Base-by-base conservation (phyloP, 2,797 vertebrate species). In the Nasua narica region DNA sequence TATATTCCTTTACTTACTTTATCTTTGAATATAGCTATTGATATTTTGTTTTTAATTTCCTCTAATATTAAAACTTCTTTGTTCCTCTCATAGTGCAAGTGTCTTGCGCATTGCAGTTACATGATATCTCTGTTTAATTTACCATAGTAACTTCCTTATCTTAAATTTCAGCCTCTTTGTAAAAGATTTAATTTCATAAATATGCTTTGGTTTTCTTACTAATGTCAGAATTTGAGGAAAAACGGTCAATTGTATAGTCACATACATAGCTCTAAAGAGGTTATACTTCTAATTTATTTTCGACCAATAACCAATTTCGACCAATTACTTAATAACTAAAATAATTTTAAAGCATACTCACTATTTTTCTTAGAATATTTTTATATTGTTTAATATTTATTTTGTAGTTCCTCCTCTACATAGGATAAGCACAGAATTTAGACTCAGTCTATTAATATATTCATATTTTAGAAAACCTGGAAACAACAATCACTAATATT, bases 151-250 rank as follows among this genome's bases (percentile, higher is more conserved):
- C 7, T 40, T 35, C 21, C 65, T 93, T 93, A 89, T 56, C 67
- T 70, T 94, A 94, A 84, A 87, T 83, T 96, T 95, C 93, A 95
- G 70, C 52, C 87, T 86, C 29, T 46, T 94, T 72, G 54, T 10
- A 81, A 87, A 78, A 90, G 35, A 32, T 87, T 58, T 90, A 65
- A 32, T 91, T 90, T 92, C 67, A 74, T 89, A 16, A 54, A 40
- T 48, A 25, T 91, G 37, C 52, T 85, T 94, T 92, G 29, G 21
- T 96, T 84, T 86, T 81, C 50, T 84, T 92, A 86, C 18, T 72
- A 72, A 50, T 84, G 40, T 97, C 50, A 95, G 88, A 37, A 32
- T 19, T 58, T 74, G 10, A 79, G 40, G 2, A 37, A 43, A 81
- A 81, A 94, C 77, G 21, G 16, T 60, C 35, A 85, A 32, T 70